Evolutionary conservation across 1,140 invertebrate species (phyloP).

Genomic region (Ips nitidus): DNA sequence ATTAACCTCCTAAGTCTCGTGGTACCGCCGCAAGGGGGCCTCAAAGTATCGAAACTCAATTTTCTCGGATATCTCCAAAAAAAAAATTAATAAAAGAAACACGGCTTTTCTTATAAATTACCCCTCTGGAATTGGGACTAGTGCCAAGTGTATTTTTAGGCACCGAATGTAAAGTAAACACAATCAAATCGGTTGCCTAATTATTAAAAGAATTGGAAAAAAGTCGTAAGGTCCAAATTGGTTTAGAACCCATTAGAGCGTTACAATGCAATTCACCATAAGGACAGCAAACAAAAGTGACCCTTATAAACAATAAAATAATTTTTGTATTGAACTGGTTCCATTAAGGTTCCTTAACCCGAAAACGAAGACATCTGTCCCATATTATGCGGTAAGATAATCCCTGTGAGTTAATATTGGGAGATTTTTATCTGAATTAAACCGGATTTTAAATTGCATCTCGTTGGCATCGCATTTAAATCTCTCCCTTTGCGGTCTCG

Average conservation of each 20-base stretch:
- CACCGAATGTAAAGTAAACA: slow-evolving; percentile 17
- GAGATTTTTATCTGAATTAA: slow-evolving; percentile 1
- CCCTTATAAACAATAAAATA: no score
- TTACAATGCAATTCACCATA: background rate
- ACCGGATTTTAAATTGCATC: slow-evolving; percentile 21
- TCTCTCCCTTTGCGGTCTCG: background rate
- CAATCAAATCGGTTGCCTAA: slow-evolving; percentile 17
- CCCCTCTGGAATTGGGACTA: background rate
- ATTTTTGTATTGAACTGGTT: no score
- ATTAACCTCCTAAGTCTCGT: no score
- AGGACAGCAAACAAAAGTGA: no score
- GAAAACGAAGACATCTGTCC: background rate
- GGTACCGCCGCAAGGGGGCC: no score
- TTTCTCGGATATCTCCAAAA: background rate
- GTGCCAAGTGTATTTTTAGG: slow-evolving; percentile 28
- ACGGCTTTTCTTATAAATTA: no score
- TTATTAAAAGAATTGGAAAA: slow-evolving; percentile 9
- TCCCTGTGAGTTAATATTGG: background rate
- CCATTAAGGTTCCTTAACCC: no score
- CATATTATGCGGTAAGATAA: background rate
- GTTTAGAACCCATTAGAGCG: background rate
- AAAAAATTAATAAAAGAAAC: slow-evolving; percentile 15
- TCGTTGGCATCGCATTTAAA: background rate
- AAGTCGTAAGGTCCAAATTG: no score
- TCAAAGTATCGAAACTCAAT: no score